These are phyloP conservation scores for Hippocampus guttulatus DNA, from an alignment of 2,113 vertebrate genomes.

Conservation along the genomic window DNA sequence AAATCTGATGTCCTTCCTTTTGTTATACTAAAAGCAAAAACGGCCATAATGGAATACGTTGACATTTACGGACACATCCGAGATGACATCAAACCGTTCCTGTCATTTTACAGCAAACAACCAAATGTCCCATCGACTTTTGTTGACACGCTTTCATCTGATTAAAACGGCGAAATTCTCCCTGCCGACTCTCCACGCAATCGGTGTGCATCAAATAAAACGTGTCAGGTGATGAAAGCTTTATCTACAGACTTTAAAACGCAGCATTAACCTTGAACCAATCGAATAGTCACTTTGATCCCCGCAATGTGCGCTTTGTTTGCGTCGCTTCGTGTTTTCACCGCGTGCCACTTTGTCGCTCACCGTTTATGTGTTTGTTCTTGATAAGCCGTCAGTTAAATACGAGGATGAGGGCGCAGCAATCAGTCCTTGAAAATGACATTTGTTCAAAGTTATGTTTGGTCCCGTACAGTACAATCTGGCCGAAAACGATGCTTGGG, in stretches of 20 bases:
- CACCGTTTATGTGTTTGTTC: slow-evolving; percentile 11
- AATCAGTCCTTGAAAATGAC: slow-evolving; percentile 55
- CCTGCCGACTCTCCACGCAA: neutral
- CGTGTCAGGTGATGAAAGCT: neutral
- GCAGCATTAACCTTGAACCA: neutral
- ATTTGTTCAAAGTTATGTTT: slow-evolving; percentile 69
- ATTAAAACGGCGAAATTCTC: neutral
- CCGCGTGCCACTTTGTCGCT: slow-evolving; percentile 5
- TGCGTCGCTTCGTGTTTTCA: neutral
- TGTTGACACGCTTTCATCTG: neutral
- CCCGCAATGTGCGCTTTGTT: neutral
- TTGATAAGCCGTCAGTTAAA: slow-evolving; percentile 12
- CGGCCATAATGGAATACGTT: neutral
- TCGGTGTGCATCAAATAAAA: neutral
- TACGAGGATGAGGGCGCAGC: slow-evolving; percentile 37
- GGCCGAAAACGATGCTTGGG: neutral
- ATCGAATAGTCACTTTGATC: neutral
- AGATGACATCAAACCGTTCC: neutral
- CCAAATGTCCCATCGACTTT: neutral
- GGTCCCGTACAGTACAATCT: slow-evolving; percentile 25
- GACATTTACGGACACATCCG: neutral
- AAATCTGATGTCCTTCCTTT: neutral
- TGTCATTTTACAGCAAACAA: neutral
- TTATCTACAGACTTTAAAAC: neutral
- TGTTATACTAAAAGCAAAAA: neutral